Evolutionary conservation across 1,140 invertebrate species (phyloP), one percentile per base, ranked within the genome.

Genomic region (Solen grandis): DNA sequence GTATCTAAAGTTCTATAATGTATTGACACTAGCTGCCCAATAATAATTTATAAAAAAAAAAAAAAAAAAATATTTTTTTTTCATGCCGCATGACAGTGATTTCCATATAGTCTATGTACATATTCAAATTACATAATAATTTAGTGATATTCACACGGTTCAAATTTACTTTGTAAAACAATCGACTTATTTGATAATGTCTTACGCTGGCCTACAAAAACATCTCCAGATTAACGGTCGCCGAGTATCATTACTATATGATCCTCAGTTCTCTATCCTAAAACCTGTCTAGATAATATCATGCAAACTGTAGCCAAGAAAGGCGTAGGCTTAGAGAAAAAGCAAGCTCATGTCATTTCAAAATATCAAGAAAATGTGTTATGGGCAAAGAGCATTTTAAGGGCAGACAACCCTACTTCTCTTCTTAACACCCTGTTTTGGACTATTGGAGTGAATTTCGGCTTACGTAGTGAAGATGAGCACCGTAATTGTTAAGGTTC

Each of bases 361-460:
- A 46, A 50, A 50, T 36, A 68, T 3, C 65, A 68, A 29, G 65
- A 68, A 68, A 68, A 68, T 25, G 19, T 2, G 2, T 46, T 68
- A 14, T 68, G 65, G 38, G 65, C 41, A 68, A 46, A 50, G 19
- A 41, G 35, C 2, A 50, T 68, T 13, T 31, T 68, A 8, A 41
- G 65, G 8, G 50, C 3, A 5, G 22, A 50, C 8, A 68, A 27
- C 22, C 65, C 65, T 27, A 16, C 41, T 5, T 25, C 2, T 50
- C 38, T 68, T 3, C 19, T 68, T 2, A 8, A 68, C 19, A 68
- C 36, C 13, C 5, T 68, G 38, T 68, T 68, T 68, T 68, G 65
- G 65, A 50, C 38, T 22, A 29, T 68, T 13, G 65, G 65, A 2
- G 65, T 68, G 14, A 68, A 68, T 50, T 68, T 68, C 50, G 65